These are phyloP conservation scores for Enteromius trimaculatus DNA, from an alignment of 2,797 vertebrate genomes.

Conservation along the genomic window DNA sequence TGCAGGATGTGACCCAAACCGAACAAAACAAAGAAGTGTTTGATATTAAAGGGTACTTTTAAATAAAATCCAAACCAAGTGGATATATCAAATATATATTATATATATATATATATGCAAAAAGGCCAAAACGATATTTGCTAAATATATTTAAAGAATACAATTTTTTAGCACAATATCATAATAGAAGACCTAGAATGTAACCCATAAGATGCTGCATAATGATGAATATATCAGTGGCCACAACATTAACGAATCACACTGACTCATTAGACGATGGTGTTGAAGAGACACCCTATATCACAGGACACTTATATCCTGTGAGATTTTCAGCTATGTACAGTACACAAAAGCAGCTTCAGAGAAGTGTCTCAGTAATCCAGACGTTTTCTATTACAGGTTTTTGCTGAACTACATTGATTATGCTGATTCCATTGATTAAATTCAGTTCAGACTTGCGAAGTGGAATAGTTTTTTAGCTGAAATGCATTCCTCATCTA, in stretches of 20 bases:
- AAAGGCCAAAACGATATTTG: too few species aligned
- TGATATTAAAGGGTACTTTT: background rate
- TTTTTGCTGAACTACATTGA: constrained; percentile 2
- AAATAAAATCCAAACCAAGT: too few species aligned
- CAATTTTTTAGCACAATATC: too few species aligned
- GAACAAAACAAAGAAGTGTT: background rate
- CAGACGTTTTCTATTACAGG: background rate
- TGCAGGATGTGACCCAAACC: background rate
- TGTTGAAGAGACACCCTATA: background rate
- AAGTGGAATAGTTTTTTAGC: background rate
- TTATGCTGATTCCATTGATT: constrained; percentile 24
- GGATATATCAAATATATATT: too few species aligned
- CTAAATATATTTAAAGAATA: too few species aligned
- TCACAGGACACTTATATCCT: background rate
- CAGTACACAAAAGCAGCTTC: background rate
- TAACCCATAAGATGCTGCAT: too few species aligned
- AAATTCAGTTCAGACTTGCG: background rate
- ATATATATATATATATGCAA: too few species aligned
- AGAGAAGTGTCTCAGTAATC: background rate
- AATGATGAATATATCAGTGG: too few species aligned
- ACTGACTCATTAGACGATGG: background rate
- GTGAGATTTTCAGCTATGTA: background rate
- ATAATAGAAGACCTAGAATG: too few species aligned
- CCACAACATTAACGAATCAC: background rate
- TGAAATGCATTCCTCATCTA: constrained; percentile 31